Evolutionary conservation across 2,113 vertebrate species (phyloP).

Genomic region (Dicrurus megarhynchus): DNA sequence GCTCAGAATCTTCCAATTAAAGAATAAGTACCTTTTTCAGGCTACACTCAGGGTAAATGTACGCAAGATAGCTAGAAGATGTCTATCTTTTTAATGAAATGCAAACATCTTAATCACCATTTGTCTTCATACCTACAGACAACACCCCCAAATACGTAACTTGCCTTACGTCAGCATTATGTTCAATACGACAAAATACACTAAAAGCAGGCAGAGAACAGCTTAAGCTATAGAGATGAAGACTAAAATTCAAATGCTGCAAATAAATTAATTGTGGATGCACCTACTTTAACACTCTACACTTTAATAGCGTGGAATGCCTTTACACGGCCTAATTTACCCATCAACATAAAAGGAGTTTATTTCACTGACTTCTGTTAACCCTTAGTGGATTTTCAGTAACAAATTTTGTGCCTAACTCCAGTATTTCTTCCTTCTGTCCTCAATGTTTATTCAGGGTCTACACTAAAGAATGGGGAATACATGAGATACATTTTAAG

Average conservation of each 20-base stretch:
- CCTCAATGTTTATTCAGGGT: background rate
- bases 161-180: background rate
- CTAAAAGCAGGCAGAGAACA: background rate
- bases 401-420: background rate
- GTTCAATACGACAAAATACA: background rate
- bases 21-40: background rate
- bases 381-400: background rate
- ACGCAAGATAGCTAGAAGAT: background rate
- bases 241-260: background rate
- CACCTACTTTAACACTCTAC: background rate
- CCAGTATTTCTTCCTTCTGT: background rate
- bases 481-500: background rate
- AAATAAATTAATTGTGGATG: background rate
- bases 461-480: background rate
- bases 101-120: background rate
- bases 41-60: background rate
- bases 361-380: slow-evolving; percentile 19
- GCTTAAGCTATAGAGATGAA: background rate
- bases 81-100: background rate
- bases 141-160: background rate
- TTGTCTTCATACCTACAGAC: slow-evolving; percentile 8
- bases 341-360: background rate
- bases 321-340: background rate
- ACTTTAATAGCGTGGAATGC: background rate
- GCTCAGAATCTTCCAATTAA: background rate